Percentiles rank a stretch among this genome's conserved stretches.
Evolutionary conservation across 2,888 invertebrate species (phyloP).

Genomic region (Dasysyrphus albostriatus): DNA sequence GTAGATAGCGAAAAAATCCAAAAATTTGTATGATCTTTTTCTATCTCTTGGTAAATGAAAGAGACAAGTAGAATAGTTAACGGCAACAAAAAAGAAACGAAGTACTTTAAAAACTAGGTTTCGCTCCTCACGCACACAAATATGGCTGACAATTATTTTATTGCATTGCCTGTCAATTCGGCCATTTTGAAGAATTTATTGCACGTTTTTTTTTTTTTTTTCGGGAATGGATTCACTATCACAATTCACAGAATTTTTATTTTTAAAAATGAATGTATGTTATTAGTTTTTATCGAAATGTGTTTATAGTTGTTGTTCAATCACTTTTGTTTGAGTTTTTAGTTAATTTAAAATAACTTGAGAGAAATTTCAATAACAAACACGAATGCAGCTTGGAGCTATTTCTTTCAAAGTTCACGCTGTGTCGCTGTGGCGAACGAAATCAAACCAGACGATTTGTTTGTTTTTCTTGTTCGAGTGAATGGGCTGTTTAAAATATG

Average conservation of each 20-base stretch:
- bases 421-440: constrained; percentile 18
- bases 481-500: background rate
- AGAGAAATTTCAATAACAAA: background rate
- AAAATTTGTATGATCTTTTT: constrained; percentile 9
- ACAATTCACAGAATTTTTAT: background rate
- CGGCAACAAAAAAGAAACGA: constrained; percentile 49
- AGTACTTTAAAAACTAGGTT: constrained; percentile 12
- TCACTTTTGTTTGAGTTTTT: background rate
- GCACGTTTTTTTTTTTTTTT: constrained; percentile 35
- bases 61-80: constrained; percentile 33
- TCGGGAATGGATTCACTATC: background rate
- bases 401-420: background rate
- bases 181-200: constrained; percentile 66
- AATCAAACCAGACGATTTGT: constrained; percentile 27
- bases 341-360: background rate
- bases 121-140: constrained; percentile 52
- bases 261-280: background rate
- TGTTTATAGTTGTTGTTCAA: background rate
- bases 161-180: constrained; percentile 66
- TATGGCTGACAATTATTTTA: constrained; percentile 60
- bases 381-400: background rate
- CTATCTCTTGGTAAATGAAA: background rate
- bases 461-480: constrained; percentile 22
- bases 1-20: constrained; percentile 16
- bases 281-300: background rate